Evolutionary conservation across 2,888 invertebrate species (phyloP).

Genomic region (Tridacna crocea): DNA sequence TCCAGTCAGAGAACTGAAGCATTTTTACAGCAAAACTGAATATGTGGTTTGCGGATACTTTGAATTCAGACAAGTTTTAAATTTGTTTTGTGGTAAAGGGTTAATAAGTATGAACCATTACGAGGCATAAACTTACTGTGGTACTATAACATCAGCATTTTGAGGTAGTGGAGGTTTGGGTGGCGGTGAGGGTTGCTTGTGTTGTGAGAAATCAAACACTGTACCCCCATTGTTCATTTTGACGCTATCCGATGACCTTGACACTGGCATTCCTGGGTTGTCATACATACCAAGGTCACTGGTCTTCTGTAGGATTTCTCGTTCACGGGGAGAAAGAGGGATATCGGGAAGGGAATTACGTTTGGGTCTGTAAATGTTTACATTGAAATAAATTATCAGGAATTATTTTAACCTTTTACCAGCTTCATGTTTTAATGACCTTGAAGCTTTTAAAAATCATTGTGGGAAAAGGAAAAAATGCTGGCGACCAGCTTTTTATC

Average conservation of each 20-base stretch:
- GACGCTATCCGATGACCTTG: slow-evolving; percentile 79
- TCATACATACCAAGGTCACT: slow-evolving; percentile 76
- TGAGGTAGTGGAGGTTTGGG: slow-evolving; percentile 95
- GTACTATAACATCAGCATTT: slow-evolving; percentile 66
- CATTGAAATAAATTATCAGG: neutral
- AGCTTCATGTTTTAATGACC: neutral
- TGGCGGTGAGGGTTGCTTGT: slow-evolving; percentile 86
- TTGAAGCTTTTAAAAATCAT: neutral
- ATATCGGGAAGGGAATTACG: slow-evolving; percentile 82
- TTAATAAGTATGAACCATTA: too few relatives aligned
- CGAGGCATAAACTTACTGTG: slow-evolving; percentile 56
- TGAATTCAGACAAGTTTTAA: too few relatives aligned
- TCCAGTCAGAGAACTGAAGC: too few relatives aligned
- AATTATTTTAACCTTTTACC: neutral
- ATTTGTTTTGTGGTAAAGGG: too few relatives aligned
- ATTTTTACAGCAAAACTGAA: too few relatives aligned
- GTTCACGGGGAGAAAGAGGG: slow-evolving; percentile 83
- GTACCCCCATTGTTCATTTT: slow-evolving; percentile 63
- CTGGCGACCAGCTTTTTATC: neutral
- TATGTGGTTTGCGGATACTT: too few relatives aligned
- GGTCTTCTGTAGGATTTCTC: slow-evolving; percentile 83
- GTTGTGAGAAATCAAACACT: slow-evolving; percentile 59
- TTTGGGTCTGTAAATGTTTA: slow-evolving; percentile 58
- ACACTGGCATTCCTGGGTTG: slow-evolving; percentile 68
- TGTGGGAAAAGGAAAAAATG: neutral